These are phyloP conservation scores for Blastomussa wellsi DNA, from an alignment of 92 coral and sea anemone genomes.

Conservation along the genomic window DNA sequence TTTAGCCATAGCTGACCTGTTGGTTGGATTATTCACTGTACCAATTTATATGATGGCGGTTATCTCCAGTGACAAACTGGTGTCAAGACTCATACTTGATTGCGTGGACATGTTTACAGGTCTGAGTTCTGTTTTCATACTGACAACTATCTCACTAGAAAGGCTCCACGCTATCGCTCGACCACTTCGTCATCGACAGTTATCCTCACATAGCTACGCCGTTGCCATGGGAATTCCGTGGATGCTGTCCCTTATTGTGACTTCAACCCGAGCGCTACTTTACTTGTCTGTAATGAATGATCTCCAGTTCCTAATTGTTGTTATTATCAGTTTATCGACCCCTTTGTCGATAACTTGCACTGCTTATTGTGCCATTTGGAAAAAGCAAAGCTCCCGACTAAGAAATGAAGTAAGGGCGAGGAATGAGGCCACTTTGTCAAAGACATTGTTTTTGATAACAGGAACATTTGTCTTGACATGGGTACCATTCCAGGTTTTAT, in stretches of 20 bases:
- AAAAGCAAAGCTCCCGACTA: not conserved
- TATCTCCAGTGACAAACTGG: not conserved
- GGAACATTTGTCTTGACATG: conserved; percentile 11
- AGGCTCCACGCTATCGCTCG: conserved; percentile 53
- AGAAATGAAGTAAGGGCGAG: not conserved
- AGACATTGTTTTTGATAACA: conserved; percentile 25
- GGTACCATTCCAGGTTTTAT: conserved; percentile 10
- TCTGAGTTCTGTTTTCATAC: conserved; percentile 46
- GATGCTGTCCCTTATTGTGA: conserved; percentile 10
- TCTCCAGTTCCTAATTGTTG: not conserved
- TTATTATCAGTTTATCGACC: not conserved
- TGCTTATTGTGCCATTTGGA: conserved; percentile 24
- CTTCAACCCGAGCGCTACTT: not conserved
- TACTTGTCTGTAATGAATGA: not conserved
- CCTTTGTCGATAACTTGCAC: not conserved
- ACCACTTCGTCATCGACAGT: conserved; percentile 54
- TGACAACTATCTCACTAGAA: conserved; percentile 56
- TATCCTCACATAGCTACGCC: conserved; percentile 3
- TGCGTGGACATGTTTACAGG: conserved; percentile 56
- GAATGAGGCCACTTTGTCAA: not conserved
- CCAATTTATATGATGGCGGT: conserved; percentile 32
- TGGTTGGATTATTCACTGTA: conserved; percentile 49
- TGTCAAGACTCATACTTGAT: not conserved
- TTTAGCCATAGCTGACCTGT: conserved; percentile 65
- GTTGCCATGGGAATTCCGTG: conserved; percentile 50